These are phyloP conservation scores for Delia radicum DNA, from an alignment of 1,140 invertebrate species.

Conservation along the genomic window DNA sequence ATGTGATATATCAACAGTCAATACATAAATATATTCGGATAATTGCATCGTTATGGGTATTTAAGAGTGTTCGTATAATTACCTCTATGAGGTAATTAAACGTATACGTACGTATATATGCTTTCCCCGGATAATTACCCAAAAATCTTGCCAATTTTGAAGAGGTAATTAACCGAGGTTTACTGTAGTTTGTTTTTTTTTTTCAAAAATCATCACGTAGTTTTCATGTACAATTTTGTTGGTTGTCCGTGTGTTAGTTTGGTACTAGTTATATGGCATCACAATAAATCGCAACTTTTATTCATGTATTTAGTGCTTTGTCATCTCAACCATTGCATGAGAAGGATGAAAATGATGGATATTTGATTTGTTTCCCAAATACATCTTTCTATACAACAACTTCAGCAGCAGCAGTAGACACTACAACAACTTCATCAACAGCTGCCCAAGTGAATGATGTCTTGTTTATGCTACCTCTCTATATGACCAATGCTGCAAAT, in stretches of 20 bases:
- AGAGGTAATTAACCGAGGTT: too few species aligned
- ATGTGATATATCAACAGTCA: too few species aligned
- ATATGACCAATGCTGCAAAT: too few species aligned
- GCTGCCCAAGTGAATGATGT: constrained; percentile 12
- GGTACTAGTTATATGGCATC: too few species aligned
- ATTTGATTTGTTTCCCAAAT: constrained; percentile 21
- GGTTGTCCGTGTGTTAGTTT: neutral
- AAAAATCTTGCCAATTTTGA: too few species aligned
- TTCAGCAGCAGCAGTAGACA: neutral
- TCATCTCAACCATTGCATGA: constrained; percentile 3
- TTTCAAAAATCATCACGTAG: neutral
- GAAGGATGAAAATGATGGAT: constrained; percentile 21
- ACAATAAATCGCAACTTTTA: neutral
- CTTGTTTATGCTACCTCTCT: neutral
- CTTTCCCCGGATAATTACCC: too few species aligned
- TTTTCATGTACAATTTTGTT: neutral
- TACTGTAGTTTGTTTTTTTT: neutral
- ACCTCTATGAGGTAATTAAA: too few species aligned
- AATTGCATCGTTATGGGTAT: too few species aligned
- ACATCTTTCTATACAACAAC: neutral
- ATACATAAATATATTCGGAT: too few species aligned
- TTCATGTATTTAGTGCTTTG: constrained; percentile 1
- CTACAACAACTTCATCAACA: neutral
- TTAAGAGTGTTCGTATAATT: too few species aligned
- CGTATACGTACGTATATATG: too few species aligned